Percentiles rank a stretch among this genome's conserved stretches.
Conservation (phyloP, 2,797 vertebrate genomes). For the Threskiornis aethiopicus region DNA sequence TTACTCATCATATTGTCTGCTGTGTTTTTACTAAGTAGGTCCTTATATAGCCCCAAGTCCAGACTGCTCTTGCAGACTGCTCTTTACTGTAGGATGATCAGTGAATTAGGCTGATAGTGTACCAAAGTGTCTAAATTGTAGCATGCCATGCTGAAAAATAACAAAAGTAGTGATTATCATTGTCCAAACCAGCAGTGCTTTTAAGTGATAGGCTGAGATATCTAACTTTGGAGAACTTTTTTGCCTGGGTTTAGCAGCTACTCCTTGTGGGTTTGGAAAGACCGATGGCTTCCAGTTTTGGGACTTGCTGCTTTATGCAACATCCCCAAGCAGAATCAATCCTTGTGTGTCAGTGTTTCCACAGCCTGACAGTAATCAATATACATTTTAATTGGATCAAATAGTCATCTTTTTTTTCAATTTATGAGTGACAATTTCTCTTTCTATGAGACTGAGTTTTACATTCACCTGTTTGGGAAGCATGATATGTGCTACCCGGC, state of each 20-base stretch:
- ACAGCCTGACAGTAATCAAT: conserved; percentile 22
- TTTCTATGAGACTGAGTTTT: not conserved
- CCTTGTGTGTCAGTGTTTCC: not conserved
- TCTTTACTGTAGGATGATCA: not conserved
- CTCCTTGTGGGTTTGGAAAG: not conserved
- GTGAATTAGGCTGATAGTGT: not conserved
- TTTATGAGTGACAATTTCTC: conserved; percentile 40
- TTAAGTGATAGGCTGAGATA: not conserved
- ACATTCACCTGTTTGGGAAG: not conserved
- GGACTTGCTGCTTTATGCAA: not conserved
- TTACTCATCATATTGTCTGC: not conserved
- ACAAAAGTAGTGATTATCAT: not conserved
- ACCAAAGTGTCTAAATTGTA: not conserved
- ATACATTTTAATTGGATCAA: conserved; percentile 38
- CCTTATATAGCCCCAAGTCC: not conserved
- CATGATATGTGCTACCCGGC: not conserved
- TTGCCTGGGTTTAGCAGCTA: not conserved
- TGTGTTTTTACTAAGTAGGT: not conserved
- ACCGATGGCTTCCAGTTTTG: not conserved
- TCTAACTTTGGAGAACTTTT: not conserved
- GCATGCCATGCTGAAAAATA: not conserved
- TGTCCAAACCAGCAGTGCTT: not conserved
- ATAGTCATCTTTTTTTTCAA: not conserved
- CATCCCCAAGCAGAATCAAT: not conserved
- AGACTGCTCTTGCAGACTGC: not conserved